Base-by-base conservation (phyloP, 2,888 invertebrate genomes). In the Agrotis ipsilon region DNA sequence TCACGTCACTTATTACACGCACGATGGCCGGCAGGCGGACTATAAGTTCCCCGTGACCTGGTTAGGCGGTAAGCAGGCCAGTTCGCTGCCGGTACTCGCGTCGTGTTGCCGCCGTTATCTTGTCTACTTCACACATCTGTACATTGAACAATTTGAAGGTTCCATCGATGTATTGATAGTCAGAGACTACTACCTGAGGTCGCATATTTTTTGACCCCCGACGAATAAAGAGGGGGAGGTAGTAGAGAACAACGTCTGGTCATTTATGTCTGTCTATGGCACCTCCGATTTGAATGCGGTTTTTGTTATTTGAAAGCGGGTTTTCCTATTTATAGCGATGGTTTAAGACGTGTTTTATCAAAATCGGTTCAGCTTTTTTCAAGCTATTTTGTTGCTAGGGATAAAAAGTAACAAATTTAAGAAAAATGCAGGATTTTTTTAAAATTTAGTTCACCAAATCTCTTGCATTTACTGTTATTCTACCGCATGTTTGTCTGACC, bases 1-100 rank as follows among this genome's bases (percentile, higher is more conserved):
- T 90, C 87, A 89, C 84, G 87, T 89, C 88, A 87, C 82, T 87
- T 87, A 88, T 89, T 75, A 82, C 81, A 86, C 87, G 86, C 85
- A 87, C 83, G 83, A 82, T 86, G 74, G 71, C 66, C 81, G 69
- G 64, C 72, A 77, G 72, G 77, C 78, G 75, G 80, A 78, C 83
- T 84, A 82, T 86, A 81, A 75, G 84, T 86, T 87, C 88, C 86
- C 88, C 86, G 88, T 91, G 92, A 92, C 92, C 93, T 86, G 92
- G 88, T 88, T 92, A 85, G 6, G 63, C 81, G 68, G 84, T 85
- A 90, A 89, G 87, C 90, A 84, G 89, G 88, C 88, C 89, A 86
- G 84, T 80, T 81, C 69, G 51, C 69, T 77, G 79, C 71, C 85
- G 82, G 81, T 82, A 78, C 81, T 64, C 65, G 64, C 72, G 73